Conservation (phyloP, 1,140 invertebrate genomes). For the Lerema accius region DNA sequence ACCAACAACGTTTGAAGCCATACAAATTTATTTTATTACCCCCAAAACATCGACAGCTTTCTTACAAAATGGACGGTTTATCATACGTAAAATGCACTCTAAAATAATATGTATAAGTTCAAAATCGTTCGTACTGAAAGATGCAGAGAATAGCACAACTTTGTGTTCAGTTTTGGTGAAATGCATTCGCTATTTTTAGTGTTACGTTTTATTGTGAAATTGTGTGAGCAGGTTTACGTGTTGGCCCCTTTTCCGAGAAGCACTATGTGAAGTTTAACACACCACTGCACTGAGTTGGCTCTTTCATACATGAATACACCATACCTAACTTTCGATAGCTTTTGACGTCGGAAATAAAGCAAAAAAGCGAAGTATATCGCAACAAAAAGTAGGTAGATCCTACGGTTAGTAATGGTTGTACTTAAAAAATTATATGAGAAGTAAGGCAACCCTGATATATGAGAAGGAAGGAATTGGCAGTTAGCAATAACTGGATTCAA, state of each 20-base stretch:
- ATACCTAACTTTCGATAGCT: background rate
- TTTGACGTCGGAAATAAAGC: no score
- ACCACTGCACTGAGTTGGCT: background rate
- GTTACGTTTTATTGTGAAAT: slow-evolving; percentile 18
- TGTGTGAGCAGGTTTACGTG: slow-evolving; percentile 13
- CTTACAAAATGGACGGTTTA: background rate
- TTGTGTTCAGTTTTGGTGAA: slow-evolving; percentile 23
- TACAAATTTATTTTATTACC: slow-evolving; percentile 53
- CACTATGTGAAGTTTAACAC: background rate
- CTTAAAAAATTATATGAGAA: no score
- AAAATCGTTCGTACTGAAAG: background rate
- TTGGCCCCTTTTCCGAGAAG: background rate
- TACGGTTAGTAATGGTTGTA: no score
- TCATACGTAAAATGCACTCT: background rate
- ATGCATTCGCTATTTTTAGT: slow-evolving; percentile 21
- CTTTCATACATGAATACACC: background rate
- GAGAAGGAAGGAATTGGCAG: no score
- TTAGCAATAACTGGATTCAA: no score
- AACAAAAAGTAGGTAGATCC: no score
- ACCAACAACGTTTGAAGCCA: slow-evolving; percentile 47
- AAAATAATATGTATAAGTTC: background rate
- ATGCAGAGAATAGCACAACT: background rate
- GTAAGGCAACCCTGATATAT: no score
- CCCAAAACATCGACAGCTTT: slow-evolving; percentile 39
- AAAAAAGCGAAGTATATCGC: no score